Percentiles rank a stretch among this genome's conserved stretches.
These are phyloP conservation scores for Cosmorhoe ocellata DNA, from an alignment of 2,888 invertebrate species.

Conservation along the genomic window DNA sequence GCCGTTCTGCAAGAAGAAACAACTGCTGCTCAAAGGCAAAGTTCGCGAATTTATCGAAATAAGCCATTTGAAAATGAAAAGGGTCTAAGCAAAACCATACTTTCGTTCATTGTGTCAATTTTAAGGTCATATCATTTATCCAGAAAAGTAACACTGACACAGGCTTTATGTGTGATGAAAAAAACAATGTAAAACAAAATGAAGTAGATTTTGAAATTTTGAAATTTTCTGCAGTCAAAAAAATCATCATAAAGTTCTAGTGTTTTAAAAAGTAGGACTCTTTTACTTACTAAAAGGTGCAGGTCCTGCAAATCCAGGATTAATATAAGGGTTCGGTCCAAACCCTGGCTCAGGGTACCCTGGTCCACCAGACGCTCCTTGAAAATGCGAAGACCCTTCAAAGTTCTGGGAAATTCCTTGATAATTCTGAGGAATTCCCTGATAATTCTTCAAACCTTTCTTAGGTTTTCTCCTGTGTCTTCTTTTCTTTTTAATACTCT, in stretches of 20 bases:
- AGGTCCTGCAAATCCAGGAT: conserved; percentile 32
- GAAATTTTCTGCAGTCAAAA: too few species aligned
- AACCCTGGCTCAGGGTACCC: conserved; percentile 23
- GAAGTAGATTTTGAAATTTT: too few species aligned
- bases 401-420: conserved; percentile 5
- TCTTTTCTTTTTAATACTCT: conserved; percentile 40
- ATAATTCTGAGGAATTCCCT: conserved; percentile 16
- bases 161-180: too few species aligned
- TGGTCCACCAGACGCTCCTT: conserved; percentile 4
- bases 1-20: conserved; percentile 43
- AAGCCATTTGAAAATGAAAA: too few species aligned
- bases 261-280: too few species aligned
- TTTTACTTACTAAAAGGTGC: conserved; percentile 24
- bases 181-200: too few species aligned
- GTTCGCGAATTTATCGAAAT: too few species aligned
- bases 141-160: too few species aligned
- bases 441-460: conserved; percentile 28
- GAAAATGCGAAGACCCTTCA: background rate
- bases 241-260: too few species aligned
- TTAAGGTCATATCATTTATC: too few species aligned
- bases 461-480: conserved; percentile 48
- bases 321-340: conserved; percentile 16
- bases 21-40: background rate
- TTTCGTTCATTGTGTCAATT: too few species aligned
- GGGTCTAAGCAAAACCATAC: too few species aligned